phyloP scores from a whole-genome alignment of 2,113 vertebrate genomes.

The Chaetodon trifascialis region DNA sequence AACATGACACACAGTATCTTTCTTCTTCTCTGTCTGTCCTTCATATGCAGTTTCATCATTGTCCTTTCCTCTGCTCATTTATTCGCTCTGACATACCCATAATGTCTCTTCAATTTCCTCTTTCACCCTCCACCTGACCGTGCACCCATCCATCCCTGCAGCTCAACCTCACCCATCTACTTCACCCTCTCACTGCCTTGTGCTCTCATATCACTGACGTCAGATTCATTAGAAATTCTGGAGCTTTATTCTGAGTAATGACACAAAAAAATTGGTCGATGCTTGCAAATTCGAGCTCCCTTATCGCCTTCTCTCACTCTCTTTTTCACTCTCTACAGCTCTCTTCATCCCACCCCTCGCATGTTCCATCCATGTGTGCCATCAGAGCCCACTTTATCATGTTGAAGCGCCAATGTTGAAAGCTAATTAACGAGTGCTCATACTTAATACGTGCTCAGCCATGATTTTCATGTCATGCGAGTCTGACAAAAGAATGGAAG shows the following conservation, averaged over 20 bases:
- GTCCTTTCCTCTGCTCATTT: conserved; percentile 44
- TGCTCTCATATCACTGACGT: background rate
- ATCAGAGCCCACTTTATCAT: conserved; percentile 56
- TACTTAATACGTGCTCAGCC: conserved; percentile 45
- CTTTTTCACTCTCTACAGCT: background rate
- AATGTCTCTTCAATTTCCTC: conserved; percentile 53
- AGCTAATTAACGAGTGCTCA: conserved; percentile 70
- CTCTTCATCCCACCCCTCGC: background rate
- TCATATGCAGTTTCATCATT: conserved; percentile 21
- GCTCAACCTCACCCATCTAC: conserved; percentile 38
- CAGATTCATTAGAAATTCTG: background rate
- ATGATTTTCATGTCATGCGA: conserved; percentile 58
- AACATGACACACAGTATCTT: background rate
- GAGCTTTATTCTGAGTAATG: background rate
- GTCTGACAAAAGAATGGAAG: conserved; percentile 19
- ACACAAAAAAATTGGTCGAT: background rate
- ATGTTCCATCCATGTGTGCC: conserved; percentile 48
- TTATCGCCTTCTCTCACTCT: conserved; percentile 12
- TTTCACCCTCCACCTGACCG: conserved; percentile 60
- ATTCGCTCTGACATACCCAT: conserved; percentile 45
- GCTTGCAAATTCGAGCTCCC: conserved; percentile 19
- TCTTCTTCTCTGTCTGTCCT: conserved; percentile 36
- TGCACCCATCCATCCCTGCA: conserved; percentile 50
- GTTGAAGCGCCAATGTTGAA: conserved; percentile 60
- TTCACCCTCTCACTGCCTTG: background rate